Base-by-base conservation (phyloP, 1,140 invertebrate species). In the Mercenaria mercenaria region DNA sequence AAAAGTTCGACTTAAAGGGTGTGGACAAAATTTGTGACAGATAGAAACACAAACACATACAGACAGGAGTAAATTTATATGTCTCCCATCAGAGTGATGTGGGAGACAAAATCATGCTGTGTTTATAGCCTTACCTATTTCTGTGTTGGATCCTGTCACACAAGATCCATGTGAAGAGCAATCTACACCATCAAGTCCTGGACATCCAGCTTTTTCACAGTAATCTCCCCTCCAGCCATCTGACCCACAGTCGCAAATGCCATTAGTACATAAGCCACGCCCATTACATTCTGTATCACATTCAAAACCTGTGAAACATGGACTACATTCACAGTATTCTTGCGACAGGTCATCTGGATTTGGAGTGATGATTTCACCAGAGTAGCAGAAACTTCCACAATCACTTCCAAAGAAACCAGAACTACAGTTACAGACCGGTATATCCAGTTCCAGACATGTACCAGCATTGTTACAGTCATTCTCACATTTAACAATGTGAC, bases 161-260 rank as follows among this genome's bases (percentile, higher is more conserved):
- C 92, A 93, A 18, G 56, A 80, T 6, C 93, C 93, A 84, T 88
- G 90, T 4, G 82, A 90, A 29, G 87, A 90, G 81, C 67, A 77
- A 34, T 77, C 86, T 52, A 50, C 56, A 2, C 84, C 90, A 87
- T 29, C 13, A 0, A 41, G 0, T 32, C 56, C 84, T 1, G 87
- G 93, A 90, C 93, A 93, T 0, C 93, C 92, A 39, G 90, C 76
- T 13, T 88, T 87, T 32, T 92, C 83, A 79, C 93, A 93, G 90
- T 88, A 81, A 18, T 91, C 86, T 82, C 93, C 93, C 50, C 88
- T 90, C 47, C 86, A 92, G 34, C 93, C 92, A 29, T 81, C 83
- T 18, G 87, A 92, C 1, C 93, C 91, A 88, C 91, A 92, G 23
- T 91, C 59, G 82, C 91, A 92, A 20, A 8, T 47, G 0, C 79